phyloP scores from a whole-genome alignment of 2,888 invertebrate genomes.

The Encarsia formosa region DNA sequence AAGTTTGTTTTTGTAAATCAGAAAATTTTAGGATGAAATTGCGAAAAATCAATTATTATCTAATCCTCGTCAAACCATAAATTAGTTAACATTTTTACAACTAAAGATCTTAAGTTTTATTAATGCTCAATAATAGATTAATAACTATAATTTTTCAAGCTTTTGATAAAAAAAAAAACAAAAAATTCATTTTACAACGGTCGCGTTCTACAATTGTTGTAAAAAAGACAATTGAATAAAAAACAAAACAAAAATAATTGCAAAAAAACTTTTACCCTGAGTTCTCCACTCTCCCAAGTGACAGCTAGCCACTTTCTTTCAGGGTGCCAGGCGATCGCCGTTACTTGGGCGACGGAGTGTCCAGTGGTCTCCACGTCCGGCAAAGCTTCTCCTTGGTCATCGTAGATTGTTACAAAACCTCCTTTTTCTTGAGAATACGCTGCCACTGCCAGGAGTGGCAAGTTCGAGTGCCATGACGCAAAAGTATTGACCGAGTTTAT shows the following conservation, averaged over 20 bases:
- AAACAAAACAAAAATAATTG: neutral
- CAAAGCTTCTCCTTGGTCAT: constrained; percentile 77
- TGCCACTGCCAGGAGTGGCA: constrained; percentile 79
- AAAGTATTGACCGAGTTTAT: constrained; percentile 74
- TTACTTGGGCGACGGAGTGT: constrained; percentile 74
- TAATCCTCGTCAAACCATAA: no score
- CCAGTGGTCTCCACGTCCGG: constrained; percentile 73
- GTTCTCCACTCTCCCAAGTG: constrained; percentile 91
- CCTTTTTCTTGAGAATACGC: constrained; percentile 85
- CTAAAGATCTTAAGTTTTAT: no score
- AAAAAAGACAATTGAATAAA: neutral
- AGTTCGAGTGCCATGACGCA: constrained; percentile 77
- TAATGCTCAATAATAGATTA: no score
- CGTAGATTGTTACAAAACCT: constrained; percentile 82
- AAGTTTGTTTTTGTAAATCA: no score
- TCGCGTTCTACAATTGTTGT: no score
- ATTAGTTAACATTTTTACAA: no score
- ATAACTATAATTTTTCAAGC: no score
- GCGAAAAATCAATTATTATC: no score
- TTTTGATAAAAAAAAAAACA: no score
- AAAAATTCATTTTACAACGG: no score
- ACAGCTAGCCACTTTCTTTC: constrained; percentile 73
- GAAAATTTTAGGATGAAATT: no score
- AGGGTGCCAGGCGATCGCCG: constrained; percentile 87
- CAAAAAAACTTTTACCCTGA: constrained; percentile 61